These are phyloP conservation scores for Delphinus delphis DNA, from an alignment of 2,113 vertebrate species.

Conservation along the genomic window DNA sequence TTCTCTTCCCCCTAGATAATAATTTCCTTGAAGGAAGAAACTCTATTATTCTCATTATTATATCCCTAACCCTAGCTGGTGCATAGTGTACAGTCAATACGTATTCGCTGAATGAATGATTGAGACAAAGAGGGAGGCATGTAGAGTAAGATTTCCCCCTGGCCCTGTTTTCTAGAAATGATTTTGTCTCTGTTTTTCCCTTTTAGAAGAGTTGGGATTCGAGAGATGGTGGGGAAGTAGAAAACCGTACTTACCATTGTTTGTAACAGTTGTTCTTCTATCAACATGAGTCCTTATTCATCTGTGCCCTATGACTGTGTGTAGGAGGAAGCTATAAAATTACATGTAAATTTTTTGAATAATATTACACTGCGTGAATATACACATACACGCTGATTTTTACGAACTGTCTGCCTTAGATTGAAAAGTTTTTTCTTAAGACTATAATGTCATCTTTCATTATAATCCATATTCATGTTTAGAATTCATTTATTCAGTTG, in stretches of 20 bases:
- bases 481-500: constrained; percentile 15
- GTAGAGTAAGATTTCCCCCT: background rate
- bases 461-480: background rate
- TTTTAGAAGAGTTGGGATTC: background rate
- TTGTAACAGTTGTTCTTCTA: background rate
- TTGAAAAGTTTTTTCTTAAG: background rate
- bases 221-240: background rate
- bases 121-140: background rate
- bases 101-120: background rate
- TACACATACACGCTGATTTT: background rate
- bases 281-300: background rate
- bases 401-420: background rate
- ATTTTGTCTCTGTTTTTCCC: background rate
- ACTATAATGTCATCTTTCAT: background rate
- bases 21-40: background rate
- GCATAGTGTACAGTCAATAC: background rate
- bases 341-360: background rate
- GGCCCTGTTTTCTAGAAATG: background rate
- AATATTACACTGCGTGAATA: background rate
- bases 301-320: background rate
- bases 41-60: background rate
- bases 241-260: background rate
- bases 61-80: background rate
- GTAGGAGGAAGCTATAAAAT: background rate
- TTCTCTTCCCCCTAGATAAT: background rate